Evolutionary conservation across 2,113 vertebrate species (phyloP), one percentile per base, ranked within the genome.

Genomic region (Clarias magur): DNA sequence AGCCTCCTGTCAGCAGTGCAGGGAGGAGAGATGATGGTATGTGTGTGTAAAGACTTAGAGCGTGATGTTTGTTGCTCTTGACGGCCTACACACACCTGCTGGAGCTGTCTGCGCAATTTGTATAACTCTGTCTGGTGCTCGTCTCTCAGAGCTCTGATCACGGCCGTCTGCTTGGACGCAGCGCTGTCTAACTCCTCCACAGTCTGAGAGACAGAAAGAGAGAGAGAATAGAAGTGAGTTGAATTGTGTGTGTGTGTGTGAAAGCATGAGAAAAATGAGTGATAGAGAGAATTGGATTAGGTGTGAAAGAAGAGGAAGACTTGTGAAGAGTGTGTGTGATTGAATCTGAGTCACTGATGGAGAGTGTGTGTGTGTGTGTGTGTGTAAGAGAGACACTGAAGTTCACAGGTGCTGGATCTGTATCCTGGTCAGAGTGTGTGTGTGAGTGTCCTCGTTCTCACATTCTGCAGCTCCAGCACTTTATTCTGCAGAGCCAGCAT

Each of bases 391-490:
- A 2, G 67, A 4, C 1, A 30, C 5, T 30, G 13, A 13, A 27
- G 34, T 38, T 3, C 34, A 38, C 34, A 38, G 34, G 34, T 38
- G 48, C 48, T 48, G 48, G 7, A 7, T 8, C 48, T 48, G 48
- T 48, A 8, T 48, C 48, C 6, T 48, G 42, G 30, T 17, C 15
- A 17, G 86, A 86, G 34, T 6, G 48, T 79, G 7, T 54, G 15
- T n/a, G 13, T 68, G 1, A 7, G 48, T 48, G 48, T 48, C 48
- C 48, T 21, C 8, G 2, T 17, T 17, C 95, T 91, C 82, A 97
- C 96, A 87, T 90, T 90, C 89, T 93, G 93, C 9, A 97, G 91
- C 87, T 95, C 90, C 79, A 63, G 72, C 3, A 91, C 90, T 92
- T 95, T 89, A 12, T 90, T 92, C 81, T 93, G 94, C 85, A 94